Evolutionary conservation across 2,888 invertebrate genomes (phyloP), one percentile per base, ranked within the genome.

Genomic region (Myopa testacea): DNA sequence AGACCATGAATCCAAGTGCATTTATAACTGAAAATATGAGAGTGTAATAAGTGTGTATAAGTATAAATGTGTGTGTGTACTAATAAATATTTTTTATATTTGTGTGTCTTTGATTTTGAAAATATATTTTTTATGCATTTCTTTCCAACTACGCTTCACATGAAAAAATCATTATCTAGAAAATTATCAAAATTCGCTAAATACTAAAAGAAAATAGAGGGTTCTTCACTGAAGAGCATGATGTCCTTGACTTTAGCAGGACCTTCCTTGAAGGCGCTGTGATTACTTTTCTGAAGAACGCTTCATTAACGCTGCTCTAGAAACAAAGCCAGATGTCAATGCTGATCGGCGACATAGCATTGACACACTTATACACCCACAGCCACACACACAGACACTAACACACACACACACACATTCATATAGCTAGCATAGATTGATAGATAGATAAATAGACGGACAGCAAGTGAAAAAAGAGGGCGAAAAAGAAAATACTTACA

Each of bases 11-110:
- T 55, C n/a, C 55, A 0, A 55, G 10, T n/a, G 55, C 55, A 55
- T 10, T 55, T n/a, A 84, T 83, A 80, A 84, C 84, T 84, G 81
- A 82, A 77, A 75, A 76, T 74, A 80, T 76, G 81, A 72, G 78
- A 62, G 74, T 45, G 73, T 38, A 78, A 26, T 26, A 58, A 77
- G 78, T 80, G 79, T 77, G 73, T 16, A n/a, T 73, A n/a, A 62
- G 38, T 16, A 26, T 62, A 19, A 19, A 16, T 63, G 12, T 73
- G 16, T 38, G 10, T 34, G 14, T 63, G 14, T 2, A 60, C 19
- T 60, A 62, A 50, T 70, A 58, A 6, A 4, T 10, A 40, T 40
- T 8, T 3, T 63, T 19, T 45, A 34, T 78, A 26, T 62, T 14
- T 77, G 52, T 77, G 67, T 82, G 81, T 81, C 81, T 78, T 34